Percentiles rank a stretch among this genome's conserved stretches.
Evolutionary conservation across 2,113 vertebrate genomes (phyloP).

Genomic region (Syngnathus typhle): DNA sequence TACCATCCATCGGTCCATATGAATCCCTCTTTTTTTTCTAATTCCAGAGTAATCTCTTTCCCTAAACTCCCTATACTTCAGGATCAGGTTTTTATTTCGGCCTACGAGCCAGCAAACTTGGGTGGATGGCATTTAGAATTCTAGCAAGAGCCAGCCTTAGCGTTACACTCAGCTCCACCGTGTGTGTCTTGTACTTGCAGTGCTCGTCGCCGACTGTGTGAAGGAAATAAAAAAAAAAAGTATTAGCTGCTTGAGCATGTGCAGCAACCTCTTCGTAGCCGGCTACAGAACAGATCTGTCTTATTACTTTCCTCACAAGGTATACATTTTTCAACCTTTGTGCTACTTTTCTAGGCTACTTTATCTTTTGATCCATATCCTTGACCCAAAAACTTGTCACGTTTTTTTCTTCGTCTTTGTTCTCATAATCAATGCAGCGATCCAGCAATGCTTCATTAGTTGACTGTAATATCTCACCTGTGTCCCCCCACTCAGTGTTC

Average conservation of each 20-base stretch:
- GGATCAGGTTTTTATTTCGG: not conserved
- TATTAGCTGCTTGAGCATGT: not conserved
- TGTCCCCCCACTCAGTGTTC: conserved; percentile 20
- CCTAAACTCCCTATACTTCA: not conserved
- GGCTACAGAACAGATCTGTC: not conserved
- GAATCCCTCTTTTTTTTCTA: no score
- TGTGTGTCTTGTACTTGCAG: not conserved
- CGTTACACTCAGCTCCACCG: not conserved
- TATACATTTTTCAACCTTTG: not conserved
- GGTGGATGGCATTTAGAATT: not conserved
- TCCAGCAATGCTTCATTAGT: conserved; percentile 2
- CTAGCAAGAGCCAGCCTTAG: not conserved
- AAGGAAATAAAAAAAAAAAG: not conserved
- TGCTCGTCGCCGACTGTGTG: not conserved
- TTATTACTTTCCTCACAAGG: not conserved
- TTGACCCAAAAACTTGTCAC: not conserved
- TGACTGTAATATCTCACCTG: not conserved
- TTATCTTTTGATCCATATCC: not conserved
- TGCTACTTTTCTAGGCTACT: not conserved
- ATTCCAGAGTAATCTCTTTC: not conserved
- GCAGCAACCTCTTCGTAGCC: not conserved
- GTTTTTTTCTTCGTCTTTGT: not conserved
- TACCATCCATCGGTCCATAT: no score
- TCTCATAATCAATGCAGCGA: conserved; percentile 1
- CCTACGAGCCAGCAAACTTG: no score